phyloP scores from a whole-genome alignment of 2,888 invertebrate genomes.

The Podotricha telesiphe region DNA sequence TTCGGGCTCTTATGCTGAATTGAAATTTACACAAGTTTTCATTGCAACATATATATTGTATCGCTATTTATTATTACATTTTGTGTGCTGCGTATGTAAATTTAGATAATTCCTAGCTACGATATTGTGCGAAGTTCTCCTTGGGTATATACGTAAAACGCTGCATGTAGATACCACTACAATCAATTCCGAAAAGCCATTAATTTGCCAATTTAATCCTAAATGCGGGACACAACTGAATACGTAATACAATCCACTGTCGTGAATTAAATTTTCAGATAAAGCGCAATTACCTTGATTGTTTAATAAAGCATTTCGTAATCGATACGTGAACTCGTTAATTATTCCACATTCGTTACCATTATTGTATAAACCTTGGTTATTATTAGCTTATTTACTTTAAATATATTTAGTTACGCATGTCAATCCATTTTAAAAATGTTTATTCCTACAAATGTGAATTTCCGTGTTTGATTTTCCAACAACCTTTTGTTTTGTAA shows the following conservation, averaged over 20 bases:
- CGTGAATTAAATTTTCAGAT: constrained; percentile 30
- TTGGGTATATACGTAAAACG: background rate
- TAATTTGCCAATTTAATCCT: constrained; percentile 49
- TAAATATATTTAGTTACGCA: background rate
- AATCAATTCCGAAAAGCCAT: constrained; percentile 47
- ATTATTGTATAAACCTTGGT: constrained; percentile 15
- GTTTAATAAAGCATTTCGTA: constrained; percentile 29
- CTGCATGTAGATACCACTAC: constrained; percentile 21
- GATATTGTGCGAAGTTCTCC: background rate
- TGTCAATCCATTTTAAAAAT: background rate
- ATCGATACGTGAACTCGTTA: constrained; percentile 23
- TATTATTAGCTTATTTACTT: constrained; percentile 5
- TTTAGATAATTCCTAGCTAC: constrained; percentile 1
- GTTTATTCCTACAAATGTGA: background rate
- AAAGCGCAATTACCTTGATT: constrained; percentile 31
- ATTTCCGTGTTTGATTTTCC: background rate
- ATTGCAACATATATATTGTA: too few relatives aligned
- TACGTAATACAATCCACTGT: constrained; percentile 46
- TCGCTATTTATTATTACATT: background rate
- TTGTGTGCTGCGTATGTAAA: background rate
- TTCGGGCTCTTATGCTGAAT: too few relatives aligned
- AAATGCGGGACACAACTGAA: constrained; percentile 53
- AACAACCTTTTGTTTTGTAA: background rate
- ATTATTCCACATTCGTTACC: constrained; percentile 17
- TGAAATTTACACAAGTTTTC: too few relatives aligned